Evolutionary conservation across 1,140 invertebrate genomes (phyloP).

Genomic region (Agrilus planipennis): DNA sequence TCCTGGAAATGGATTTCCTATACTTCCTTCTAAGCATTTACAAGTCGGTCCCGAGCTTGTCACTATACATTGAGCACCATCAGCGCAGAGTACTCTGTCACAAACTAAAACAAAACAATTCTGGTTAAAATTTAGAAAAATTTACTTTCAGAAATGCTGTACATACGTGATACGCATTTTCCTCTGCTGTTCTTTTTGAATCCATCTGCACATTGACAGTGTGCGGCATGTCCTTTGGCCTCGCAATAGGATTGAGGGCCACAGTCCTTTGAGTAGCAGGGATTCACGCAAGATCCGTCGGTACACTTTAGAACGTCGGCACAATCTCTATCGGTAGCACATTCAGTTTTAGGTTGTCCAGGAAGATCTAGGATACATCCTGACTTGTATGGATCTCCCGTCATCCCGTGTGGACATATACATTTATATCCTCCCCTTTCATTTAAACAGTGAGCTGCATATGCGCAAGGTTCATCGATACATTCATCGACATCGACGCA

Average conservation of each 20-base stretch:
- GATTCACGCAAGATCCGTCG: constrained; percentile 65
- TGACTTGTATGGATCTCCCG: constrained; percentile 70
- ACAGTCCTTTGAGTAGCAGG: constrained; percentile 65
- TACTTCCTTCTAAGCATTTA: constrained; percentile 71
- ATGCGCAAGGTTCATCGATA: constrained; percentile 63
- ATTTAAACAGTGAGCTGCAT: constrained; percentile 77
- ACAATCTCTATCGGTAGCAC: constrained; percentile 62
- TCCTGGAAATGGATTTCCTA: constrained; percentile 83
- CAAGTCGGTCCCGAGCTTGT: constrained; percentile 75
- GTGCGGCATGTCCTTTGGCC: constrained; percentile 75
- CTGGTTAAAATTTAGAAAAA: constrained; percentile 2
- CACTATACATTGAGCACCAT: constrained; percentile 78
- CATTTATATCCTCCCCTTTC: constrained; percentile 74
- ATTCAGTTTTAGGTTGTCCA: constrained; percentile 43
- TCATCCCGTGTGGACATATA: constrained; percentile 66
- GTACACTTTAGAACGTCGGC: constrained; percentile 66
- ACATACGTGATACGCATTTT: constrained; percentile 66
- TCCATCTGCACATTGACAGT: constrained; percentile 75
- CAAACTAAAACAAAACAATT: constrained; percentile 46
- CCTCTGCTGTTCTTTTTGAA: constrained; percentile 62
- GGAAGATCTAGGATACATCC: constrained; percentile 51
- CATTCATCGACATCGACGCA: constrained; percentile 79
- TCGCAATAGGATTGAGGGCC: constrained; percentile 78
- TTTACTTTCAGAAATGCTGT: not conserved
- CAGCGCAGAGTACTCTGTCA: constrained; percentile 64